Evolutionary conservation across 2,113 vertebrate species (phyloP).

Genomic region (Oryzias melastigma): DNA sequence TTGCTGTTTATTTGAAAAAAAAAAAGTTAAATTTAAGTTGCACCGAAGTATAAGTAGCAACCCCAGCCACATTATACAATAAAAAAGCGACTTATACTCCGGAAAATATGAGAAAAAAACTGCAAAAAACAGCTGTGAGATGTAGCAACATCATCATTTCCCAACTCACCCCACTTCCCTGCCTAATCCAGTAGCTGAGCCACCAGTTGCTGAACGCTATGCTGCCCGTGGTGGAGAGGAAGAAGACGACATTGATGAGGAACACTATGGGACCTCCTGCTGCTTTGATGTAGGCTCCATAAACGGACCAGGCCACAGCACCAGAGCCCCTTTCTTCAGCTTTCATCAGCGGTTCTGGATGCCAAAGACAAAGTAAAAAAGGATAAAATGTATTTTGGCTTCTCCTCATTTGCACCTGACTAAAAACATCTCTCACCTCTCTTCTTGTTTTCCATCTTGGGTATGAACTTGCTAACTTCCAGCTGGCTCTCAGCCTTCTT

Average conservation of each 20-base stretch:
- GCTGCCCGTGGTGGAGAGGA: conserved; percentile 78
- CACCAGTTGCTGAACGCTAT: conserved; percentile 83
- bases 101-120: background rate
- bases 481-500: conserved; percentile 22
- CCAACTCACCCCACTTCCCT: conserved; percentile 77
- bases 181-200: conserved; percentile 82
- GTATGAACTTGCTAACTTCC: conserved; percentile 19
- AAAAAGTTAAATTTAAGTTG: too few relatives aligned
- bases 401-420: background rate
- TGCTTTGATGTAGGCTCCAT: conserved; percentile 79
- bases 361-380: background rate
- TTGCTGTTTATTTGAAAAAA: too few relatives aligned
- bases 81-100: too few relatives aligned
- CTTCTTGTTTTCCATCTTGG: conserved; percentile 49
- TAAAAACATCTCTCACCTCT: conserved; percentile 59
- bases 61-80: too few relatives aligned
- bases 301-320: conserved; percentile 75
- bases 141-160: background rate
- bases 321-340: conserved; percentile 79
- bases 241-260: conserved; percentile 75
- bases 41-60: too few relatives aligned
- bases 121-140: conserved; percentile 15
- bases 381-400: background rate
- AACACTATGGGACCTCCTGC: conserved; percentile 77
- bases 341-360: conserved; percentile 75